phyloP scores from a whole-genome alignment of 2,797 vertebrate genomes.

The Ceryle rudis region DNA sequence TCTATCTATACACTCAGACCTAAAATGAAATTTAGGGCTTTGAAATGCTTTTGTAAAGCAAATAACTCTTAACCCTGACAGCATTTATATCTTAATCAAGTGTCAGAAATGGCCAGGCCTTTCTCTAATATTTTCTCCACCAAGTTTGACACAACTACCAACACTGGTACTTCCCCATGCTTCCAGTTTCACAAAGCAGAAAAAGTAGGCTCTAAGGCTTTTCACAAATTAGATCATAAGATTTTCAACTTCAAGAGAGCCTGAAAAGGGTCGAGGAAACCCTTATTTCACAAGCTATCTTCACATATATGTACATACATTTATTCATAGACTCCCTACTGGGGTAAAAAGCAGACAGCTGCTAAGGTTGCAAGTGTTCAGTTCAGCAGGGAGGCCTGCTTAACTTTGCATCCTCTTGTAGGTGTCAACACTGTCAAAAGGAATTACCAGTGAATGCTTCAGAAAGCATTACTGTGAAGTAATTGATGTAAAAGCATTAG shows the following conservation, averaged over 20 bases:
- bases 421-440: constrained; percentile 49
- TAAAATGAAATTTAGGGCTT: not conserved
- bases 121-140: not conserved
- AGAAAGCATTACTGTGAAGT: not conserved
- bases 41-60: constrained; percentile 2
- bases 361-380: constrained; percentile 33
- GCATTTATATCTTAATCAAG: not conserved
- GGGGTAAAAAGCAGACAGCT: constrained; percentile 55
- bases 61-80: not conserved
- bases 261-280: not conserved
- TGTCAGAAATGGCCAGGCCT: not conserved
- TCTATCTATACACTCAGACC: too few relatives aligned
- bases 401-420: constrained; percentile 30
- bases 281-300: constrained; percentile 1
- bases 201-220: not conserved
- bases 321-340: constrained; percentile 64
- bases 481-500: not conserved
- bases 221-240: not conserved
- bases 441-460: constrained; percentile 32
- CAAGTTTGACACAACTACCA: not conserved
- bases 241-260: constrained; percentile 1
- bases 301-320: constrained; percentile 44
- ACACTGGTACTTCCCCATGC: not conserved
- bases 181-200: not conserved
- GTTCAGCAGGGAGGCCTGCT: constrained; percentile 57